phyloP scores from a whole-genome alignment of 2,888 invertebrate species.

The Odontothrips loti region DNA sequence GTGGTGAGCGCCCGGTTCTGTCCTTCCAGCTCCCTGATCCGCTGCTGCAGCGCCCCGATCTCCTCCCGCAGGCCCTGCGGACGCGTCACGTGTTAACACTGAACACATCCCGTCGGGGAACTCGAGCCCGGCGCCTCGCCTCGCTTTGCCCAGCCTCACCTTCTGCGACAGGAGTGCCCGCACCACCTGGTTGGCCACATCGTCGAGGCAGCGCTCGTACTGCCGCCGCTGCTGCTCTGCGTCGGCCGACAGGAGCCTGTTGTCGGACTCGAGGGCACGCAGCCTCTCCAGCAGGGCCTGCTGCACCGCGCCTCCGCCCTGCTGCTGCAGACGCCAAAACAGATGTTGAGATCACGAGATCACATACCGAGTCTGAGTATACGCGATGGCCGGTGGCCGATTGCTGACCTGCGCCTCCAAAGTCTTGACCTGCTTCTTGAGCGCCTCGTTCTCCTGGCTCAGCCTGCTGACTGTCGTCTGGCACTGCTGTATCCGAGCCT shows the following conservation, averaged over 20 bases:
- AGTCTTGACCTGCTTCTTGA: slow-evolving; percentile 56
- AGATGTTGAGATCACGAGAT: too few relatives aligned
- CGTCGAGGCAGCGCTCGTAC: slow-evolving; percentile 74
- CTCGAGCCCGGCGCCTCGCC: too few relatives aligned
- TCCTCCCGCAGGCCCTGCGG: slow-evolving; percentile 72
- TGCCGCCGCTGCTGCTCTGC: slow-evolving; percentile 64
- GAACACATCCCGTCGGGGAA: too few relatives aligned
- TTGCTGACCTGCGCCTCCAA: slow-evolving; percentile 41
- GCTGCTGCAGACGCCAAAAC: slow-evolving; percentile 29
- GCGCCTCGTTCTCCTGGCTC: slow-evolving; percentile 63
- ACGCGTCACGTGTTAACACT: background rate
- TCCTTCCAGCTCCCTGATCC: slow-evolving; percentile 71
- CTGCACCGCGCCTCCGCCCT: slow-evolving; percentile 47
- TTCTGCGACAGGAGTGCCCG: slow-evolving; percentile 79
- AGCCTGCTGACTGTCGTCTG: slow-evolving; percentile 63
- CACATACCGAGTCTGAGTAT: background rate
- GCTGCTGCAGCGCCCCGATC: slow-evolving; percentile 64
- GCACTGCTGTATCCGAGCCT: slow-evolving; percentile 69
- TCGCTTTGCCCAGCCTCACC: slow-evolving; percentile 49
- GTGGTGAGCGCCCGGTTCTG: slow-evolving; percentile 71
- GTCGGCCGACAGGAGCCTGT: slow-evolving; percentile 58
- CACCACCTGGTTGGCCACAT: slow-evolving; percentile 78
- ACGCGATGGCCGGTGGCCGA: background rate
- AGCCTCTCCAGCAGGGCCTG: slow-evolving; percentile 53
- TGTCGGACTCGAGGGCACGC: slow-evolving; percentile 56